phyloP scores from a whole-genome alignment of 1,140 invertebrate species.

The Papilio helenus region DNA sequence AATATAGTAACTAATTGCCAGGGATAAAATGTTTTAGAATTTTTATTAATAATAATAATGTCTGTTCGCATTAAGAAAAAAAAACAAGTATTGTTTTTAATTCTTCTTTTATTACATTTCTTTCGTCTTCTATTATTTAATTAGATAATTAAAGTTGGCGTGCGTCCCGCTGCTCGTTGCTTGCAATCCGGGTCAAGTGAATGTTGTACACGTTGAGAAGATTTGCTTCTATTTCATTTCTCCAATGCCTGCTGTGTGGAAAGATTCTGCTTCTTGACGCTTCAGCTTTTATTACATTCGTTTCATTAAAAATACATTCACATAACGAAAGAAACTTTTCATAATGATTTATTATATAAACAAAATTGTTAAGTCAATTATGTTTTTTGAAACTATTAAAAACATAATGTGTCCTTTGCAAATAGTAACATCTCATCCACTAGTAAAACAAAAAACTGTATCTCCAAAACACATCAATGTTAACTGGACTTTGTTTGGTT shows the following conservation, averaged over 20 bases:
- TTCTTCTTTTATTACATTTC: neutral
- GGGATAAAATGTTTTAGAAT: neutral
- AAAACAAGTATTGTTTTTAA: neutral
- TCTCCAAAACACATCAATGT: neutral
- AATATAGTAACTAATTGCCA: neutral
- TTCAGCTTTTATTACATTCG: neutral
- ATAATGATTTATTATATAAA: no score
- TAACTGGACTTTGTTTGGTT: neutral
- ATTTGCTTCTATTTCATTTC: slow-evolving; percentile 18
- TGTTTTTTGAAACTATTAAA: no score
- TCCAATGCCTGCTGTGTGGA: neutral
- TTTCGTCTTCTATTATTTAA: neutral
- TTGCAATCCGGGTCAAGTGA: slow-evolving; percentile 24
- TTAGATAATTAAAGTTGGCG: slow-evolving; percentile 16
- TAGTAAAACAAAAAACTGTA: neutral
- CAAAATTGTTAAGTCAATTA: no score
- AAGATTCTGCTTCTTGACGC: neutral
- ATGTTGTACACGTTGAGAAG: slow-evolving; percentile 22
- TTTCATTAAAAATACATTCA: neutral
- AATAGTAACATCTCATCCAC: neutral
- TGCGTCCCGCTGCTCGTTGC: neutral
- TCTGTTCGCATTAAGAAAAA: neutral
- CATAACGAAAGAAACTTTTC: neutral
- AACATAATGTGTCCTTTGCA: no score
- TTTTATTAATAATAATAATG: neutral